Percentiles rank a stretch among this genome's conserved stretches.
phyloP scores from a whole-genome alignment of 2,797 vertebrate genomes.

The Halcyon smyrnensis region DNA sequence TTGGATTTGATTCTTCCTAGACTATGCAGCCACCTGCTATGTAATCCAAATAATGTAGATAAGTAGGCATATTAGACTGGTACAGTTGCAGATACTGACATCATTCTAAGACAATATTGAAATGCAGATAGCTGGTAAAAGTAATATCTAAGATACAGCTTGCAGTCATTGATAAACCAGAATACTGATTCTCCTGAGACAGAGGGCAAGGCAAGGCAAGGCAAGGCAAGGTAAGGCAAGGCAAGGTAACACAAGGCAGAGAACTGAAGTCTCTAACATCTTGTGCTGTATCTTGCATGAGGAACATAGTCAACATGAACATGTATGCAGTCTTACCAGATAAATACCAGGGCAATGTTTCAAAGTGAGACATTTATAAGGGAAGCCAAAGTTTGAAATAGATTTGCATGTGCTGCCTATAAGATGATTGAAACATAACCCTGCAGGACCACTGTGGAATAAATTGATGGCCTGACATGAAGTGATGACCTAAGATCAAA shows the following conservation, averaged over 20 bases:
- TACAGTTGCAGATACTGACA: neutral
- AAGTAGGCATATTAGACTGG: neutral
- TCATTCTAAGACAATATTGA: neutral
- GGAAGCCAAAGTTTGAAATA: neutral
- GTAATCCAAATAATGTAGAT: neutral
- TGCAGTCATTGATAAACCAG: neutral
- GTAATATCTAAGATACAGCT: neutral
- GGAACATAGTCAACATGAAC: neutral
- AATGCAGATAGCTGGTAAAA: neutral
- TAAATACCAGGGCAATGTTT: neutral
- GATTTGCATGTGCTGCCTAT: neutral
- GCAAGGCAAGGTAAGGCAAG: no score
- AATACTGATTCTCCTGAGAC: neutral
- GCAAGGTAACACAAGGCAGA: neutral
- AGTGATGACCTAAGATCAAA: neutral
- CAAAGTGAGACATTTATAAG: neutral
- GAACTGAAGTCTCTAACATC: neutral
- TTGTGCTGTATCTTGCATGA: accelerated
- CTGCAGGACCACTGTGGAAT: neutral
- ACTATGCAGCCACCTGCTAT: neutral
- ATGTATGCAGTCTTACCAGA: neutral
- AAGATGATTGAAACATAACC: neutral
- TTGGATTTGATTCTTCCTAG: neutral
- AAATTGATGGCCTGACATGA: neutral
- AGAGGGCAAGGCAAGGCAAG: neutral